Evolutionary conservation across 2,113 vertebrate genomes (phyloP).

Genomic region (Osmerus mordax): DNA sequence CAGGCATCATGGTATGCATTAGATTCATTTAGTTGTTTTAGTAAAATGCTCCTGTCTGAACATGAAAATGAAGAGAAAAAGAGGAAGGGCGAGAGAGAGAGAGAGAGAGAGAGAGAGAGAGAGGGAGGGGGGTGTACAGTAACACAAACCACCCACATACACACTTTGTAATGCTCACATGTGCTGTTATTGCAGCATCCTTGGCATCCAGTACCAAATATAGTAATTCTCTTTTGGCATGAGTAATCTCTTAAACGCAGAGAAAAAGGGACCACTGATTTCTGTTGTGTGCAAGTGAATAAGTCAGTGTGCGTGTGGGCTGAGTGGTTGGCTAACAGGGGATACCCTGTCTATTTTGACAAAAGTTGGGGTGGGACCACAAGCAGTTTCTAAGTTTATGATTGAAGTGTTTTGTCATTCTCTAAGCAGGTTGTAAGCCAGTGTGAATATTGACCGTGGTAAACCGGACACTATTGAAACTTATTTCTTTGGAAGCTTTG

Average conservation of each 20-base stretch:
- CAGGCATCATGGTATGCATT: too few relatives aligned
- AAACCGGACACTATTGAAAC: too few relatives aligned
- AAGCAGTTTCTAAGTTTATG: not conserved
- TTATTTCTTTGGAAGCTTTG: too few relatives aligned
- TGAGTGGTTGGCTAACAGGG: not conserved
- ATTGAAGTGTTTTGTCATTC: not conserved
- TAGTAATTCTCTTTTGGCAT: conserved; percentile 5
- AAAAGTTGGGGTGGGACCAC: not conserved
- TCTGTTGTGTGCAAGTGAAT: not conserved
- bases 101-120: not conserved
- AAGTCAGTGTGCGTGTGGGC: not conserved
- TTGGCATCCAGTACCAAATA: conserved; percentile 2
- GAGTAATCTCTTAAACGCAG: conserved; percentile 2
- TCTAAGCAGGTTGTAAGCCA: not conserved
- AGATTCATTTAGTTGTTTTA: too few relatives aligned
- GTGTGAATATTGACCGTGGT: too few relatives aligned
- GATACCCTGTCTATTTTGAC: not conserved
- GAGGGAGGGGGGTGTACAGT: not conserved
- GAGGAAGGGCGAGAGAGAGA: not conserved
- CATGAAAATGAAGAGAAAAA: too few relatives aligned
- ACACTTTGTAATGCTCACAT: not conserved
- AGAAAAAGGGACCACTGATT: not conserved
- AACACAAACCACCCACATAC: not conserved
- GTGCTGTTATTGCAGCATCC: not conserved
- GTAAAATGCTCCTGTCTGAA: too few relatives aligned